A percentile compares a stretch with the other conserved stretches of the same genome.
Evolutionary conservation across 2,888 invertebrate species (phyloP).

Genomic region (Mycalesis mineus): DNA sequence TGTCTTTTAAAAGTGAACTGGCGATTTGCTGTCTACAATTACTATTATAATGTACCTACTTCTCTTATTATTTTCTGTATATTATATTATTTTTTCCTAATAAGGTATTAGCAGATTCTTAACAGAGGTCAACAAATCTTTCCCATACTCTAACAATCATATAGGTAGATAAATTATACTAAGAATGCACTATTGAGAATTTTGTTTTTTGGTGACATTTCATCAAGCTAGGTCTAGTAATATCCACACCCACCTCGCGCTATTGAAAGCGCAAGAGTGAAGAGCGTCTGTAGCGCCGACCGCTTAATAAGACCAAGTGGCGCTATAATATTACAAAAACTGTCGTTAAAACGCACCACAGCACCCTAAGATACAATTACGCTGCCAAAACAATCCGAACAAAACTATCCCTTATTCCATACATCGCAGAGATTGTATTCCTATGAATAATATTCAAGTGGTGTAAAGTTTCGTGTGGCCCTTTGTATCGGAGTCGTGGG

Average conservation of each 20-base stretch:
- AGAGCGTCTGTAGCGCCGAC: conserved; percentile 33
- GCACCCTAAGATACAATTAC: conserved; percentile 21
- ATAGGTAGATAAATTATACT: no score
- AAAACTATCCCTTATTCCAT: conserved; percentile 9
- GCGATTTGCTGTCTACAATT: no score
- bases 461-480: conserved; percentile 18
- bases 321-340: conserved; percentile 60
- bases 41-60: no score
- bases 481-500: conserved; percentile 47
- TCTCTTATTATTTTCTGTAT: no score
- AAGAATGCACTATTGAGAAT: no score
- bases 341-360: conserved; percentile 43
- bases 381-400: not conserved
- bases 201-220: no score
- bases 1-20: no score
- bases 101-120: no score
- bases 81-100: no score
- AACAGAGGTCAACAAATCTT: no score
- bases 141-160: no score
- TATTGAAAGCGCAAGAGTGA: conserved; percentile 28
- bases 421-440: not conserved
- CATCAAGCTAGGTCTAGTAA: not conserved
- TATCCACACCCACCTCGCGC: conserved; percentile 44
- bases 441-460: not conserved
- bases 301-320: conserved; percentile 73